Conservation (phyloP, 2,797 vertebrate species). For the Halcyon chelicuti region DNA sequence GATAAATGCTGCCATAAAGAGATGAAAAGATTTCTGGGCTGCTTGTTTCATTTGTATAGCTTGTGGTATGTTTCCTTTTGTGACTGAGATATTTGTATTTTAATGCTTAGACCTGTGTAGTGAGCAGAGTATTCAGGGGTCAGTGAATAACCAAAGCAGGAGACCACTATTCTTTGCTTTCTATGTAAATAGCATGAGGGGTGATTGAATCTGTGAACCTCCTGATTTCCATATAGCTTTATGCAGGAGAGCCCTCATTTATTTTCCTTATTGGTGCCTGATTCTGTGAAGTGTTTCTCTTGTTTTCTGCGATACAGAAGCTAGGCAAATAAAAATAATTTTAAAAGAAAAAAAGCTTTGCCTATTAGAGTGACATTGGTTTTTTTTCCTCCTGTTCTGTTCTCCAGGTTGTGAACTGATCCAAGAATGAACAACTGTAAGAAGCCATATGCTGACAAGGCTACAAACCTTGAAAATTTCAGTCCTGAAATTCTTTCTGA, state of each 20-base stretch:
- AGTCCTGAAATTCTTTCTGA: constrained; percentile 81
- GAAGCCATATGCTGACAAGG: constrained; percentile 40
- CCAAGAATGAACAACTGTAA: constrained; percentile 75
- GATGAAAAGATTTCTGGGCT: neutral
- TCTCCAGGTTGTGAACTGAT: constrained; percentile 53
- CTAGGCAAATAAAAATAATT: neutral
- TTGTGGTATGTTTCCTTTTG: neutral
- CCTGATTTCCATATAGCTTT: neutral
- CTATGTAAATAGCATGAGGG: neutral
- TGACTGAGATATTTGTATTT: neutral
- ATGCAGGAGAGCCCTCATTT: neutral
- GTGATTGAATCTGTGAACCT: neutral
- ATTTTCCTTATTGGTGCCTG: neutral
- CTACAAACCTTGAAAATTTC: constrained; percentile 54
- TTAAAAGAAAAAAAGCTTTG: neutral
- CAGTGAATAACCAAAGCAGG: neutral
- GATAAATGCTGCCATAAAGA: neutral
- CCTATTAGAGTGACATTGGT: neutral
- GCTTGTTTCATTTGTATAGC: neutral
- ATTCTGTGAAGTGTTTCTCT: neutral
- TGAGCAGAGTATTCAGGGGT: neutral
- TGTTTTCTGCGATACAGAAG: neutral
- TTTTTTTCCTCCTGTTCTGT: neutral
- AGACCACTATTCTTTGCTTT: neutral
- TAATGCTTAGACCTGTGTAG: neutral